Percentiles rank a stretch among this genome's conserved stretches.
Evolutionary conservation across 2,888 invertebrate species (phyloP).

Genomic region (Rhaphigaster nebulosa): DNA sequence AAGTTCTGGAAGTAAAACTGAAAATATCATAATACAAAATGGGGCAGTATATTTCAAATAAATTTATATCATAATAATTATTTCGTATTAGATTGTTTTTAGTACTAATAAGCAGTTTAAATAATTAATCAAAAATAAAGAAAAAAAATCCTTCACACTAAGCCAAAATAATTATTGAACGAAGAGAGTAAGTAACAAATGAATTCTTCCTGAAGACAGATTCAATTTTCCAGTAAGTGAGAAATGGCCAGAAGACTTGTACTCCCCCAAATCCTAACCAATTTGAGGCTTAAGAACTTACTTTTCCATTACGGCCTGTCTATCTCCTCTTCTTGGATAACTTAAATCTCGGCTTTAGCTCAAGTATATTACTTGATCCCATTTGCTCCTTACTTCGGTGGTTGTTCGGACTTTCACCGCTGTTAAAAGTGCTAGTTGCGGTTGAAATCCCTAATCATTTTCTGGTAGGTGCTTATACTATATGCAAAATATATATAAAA

Average conservation of each 20-base stretch:
- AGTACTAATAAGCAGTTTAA: too few relatives aligned
- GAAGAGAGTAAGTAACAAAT: background rate
- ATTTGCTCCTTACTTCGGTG: background rate
- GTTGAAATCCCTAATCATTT: background rate
- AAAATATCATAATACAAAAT: too few relatives aligned
- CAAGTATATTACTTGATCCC: conserved; percentile 43
- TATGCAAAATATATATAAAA: too few relatives aligned
- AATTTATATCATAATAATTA: too few relatives aligned
- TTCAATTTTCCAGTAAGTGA: conserved; percentile 28
- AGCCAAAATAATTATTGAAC: background rate
- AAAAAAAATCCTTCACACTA: too few relatives aligned
- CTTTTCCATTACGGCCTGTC: conserved; percentile 35
- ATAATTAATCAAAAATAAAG: too few relatives aligned
- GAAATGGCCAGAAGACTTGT: conserved; percentile 21
- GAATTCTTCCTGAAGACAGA: background rate
- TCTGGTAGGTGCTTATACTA: too few relatives aligned
- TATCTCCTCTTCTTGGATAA: conserved; percentile 22
- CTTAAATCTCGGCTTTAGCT: conserved; percentile 42
- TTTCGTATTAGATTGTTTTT: too few relatives aligned
- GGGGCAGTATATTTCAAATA: too few relatives aligned
- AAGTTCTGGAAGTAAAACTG: too few relatives aligned
- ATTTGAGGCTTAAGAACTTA: conserved; percentile 47
- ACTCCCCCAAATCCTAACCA: conserved; percentile 30
- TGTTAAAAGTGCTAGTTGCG: background rate
- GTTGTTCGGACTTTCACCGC: background rate